Percentiles rank a stretch among this genome's conserved stretches.
These are phyloP conservation scores for Enteromius fasciolatus DNA, from an alignment of 2,797 vertebrate species.

Conservation along the genomic window DNA sequence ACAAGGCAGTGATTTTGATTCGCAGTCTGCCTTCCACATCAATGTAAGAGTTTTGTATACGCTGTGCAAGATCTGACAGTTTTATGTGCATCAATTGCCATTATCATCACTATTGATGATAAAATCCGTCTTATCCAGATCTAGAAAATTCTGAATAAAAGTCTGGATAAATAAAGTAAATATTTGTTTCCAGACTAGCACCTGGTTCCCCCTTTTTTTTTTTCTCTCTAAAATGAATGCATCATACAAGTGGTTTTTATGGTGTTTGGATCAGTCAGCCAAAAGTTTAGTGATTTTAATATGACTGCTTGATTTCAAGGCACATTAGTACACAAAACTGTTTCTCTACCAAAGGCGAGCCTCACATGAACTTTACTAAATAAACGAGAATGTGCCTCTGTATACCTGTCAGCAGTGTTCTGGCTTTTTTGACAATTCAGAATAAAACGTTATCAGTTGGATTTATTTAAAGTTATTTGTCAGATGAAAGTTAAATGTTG, in stretches of 20 bases:
- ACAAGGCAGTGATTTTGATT: constrained; percentile 91
- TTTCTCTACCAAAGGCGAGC: background rate
- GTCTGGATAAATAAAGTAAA: too few relatives aligned
- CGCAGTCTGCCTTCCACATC: constrained; percentile 90
- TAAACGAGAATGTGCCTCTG: too few relatives aligned
- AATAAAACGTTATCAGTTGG: too few relatives aligned
- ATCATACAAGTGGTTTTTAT: background rate
- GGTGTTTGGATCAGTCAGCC: background rate
- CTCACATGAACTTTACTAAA: too few relatives aligned
- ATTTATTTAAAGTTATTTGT: background rate
- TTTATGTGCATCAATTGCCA: background rate
- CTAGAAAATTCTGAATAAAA: too few relatives aligned
- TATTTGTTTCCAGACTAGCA: too few relatives aligned
- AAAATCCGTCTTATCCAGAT: background rate
- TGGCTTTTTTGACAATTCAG: too few relatives aligned
- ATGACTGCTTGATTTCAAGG: background rate
- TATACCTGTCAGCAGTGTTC: too few relatives aligned
- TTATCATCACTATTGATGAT: background rate
- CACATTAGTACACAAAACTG: background rate
- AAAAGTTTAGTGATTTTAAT: background rate
- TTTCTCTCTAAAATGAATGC: background rate
- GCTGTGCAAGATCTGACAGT: background rate
- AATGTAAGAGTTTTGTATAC: constrained; percentile 78
- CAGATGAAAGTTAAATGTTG: background rate
- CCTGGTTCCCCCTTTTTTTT: background rate